Evolutionary conservation across 2,888 invertebrate species (phyloP).

Genomic region (Microchrysa polita): DNA sequence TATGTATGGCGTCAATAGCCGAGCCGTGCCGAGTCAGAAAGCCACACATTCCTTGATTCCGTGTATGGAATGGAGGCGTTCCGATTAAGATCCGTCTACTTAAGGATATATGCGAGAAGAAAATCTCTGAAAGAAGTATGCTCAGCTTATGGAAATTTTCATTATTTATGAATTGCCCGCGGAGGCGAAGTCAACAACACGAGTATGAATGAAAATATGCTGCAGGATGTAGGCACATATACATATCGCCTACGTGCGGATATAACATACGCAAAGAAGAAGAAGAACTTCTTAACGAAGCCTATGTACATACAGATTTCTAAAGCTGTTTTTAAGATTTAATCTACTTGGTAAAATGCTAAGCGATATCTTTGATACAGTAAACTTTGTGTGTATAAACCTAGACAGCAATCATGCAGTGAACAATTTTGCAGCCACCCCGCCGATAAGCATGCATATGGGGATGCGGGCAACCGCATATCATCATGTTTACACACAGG

Average conservation of each 20-base stretch:
- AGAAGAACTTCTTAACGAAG: neutral
- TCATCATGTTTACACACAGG: too few relatives aligned
- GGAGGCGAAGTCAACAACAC: constrained; percentile 11
- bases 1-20: neutral
- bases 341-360: neutral
- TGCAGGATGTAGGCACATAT: too few relatives aligned
- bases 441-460: neutral
- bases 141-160: constrained; percentile 28
- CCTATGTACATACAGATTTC: neutral
- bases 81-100: neutral
- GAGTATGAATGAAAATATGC: neutral
- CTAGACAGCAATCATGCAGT: neutral
- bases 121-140: constrained; percentile 14
- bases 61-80: neutral
- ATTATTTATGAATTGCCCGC: constrained; percentile 16
- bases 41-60: neutral
- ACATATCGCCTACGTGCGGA: too few relatives aligned
- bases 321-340: neutral
- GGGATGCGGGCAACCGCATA: neutral
- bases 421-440: neutral
- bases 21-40: too few relatives aligned
- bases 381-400: too few relatives aligned
- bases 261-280: neutral
- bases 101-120: neutral
- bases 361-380: neutral